A percentile compares a stretch with the other conserved stretches of the same genome.
Conservation (phyloP, 2,888 invertebrate genomes). For the Morpho deidamia region DNA sequence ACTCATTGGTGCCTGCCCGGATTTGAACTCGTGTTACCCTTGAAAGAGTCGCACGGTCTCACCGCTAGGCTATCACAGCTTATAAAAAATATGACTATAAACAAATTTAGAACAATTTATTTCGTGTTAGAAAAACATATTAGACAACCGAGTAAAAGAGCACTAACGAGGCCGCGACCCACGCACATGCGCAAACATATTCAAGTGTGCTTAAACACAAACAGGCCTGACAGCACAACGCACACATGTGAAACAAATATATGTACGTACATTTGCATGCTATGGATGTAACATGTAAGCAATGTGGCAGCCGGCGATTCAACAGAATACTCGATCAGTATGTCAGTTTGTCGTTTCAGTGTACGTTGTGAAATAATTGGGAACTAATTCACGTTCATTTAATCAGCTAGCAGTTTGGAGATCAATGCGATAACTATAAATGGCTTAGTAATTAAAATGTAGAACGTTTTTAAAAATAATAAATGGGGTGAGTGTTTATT, state of each 20-base stretch:
- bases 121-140: not conserved
- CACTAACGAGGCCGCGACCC: slow-evolving; percentile 45
- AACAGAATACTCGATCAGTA: slow-evolving; percentile 55
- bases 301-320: slow-evolving; percentile 37
- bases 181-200: slow-evolving; percentile 31
- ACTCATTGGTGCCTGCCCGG: too few relatives aligned
- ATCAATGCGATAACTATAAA: not conserved
- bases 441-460: not conserved
- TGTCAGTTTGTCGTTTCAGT: slow-evolving; percentile 43
- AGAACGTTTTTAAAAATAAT: not conserved
- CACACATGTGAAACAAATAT: slow-evolving; percentile 30
- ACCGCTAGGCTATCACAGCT: too few relatives aligned
- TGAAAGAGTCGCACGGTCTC: too few relatives aligned
- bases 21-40: too few relatives aligned
- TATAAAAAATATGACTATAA: not conserved
- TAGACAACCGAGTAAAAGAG: not conserved
- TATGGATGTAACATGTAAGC: slow-evolving; percentile 36
- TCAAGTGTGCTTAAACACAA: slow-evolving; percentile 34
- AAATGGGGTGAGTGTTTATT: not conserved
- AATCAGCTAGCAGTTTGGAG: not conserved
- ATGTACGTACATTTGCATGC: slow-evolving; percentile 48
- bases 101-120: not conserved
- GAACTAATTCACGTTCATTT: slow-evolving; percentile 5
- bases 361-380: slow-evolving; percentile 16
- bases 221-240: slow-evolving; percentile 27